Evolutionary conservation across 2,113 vertebrate species (phyloP), one percentile per base, ranked within the genome.

Genomic region (Callopanchax toddi): DNA sequence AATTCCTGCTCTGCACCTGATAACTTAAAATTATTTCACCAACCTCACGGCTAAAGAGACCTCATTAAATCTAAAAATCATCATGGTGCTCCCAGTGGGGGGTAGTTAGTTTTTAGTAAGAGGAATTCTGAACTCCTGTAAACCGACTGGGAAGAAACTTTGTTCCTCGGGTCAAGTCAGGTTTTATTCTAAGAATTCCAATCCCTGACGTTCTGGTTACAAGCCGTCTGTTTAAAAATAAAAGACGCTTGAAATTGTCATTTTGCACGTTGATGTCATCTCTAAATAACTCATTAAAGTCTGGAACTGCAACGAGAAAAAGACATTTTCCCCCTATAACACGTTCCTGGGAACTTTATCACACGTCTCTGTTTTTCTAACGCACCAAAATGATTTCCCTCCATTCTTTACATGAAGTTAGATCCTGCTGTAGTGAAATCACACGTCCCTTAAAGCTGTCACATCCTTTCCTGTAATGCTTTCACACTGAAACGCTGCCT

Each of bases 131-230:
- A 32, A n/a, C n/a, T n/a, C n/a, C n/a, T n/a, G 36, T 37, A 37
- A 37, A 37, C 36, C 11, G 36, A 37, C 6, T 10, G 36, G 11
- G 36, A 37, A 11, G 36, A 37, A 37, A 37, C 11, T 37, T 37
- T 32, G 29, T 4, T 32, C 45, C 21, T 23, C 13, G 13, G 45
- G 21, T 34, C 32, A 37, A 21, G 18, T 23, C 52, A 25, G 22
- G 49, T 22, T 46, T 54, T n/a, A n/a, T 34, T 34, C 54, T 26
- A 26, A 4, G 46, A 74, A 52, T 58, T 53, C 54, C n/a, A n/a
- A n/a, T n/a, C n/a, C n/a, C 6, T 23, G 11, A 54, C 29, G 51
- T 61, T 74, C 16, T 59, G 64, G 43, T 77, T 63, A 75, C 78
- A 72, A 59, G 60, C 44, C 39, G 22, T 32, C 37, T 3, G 11